A percentile compares a stretch with the other conserved stretches of the same genome.
These are phyloP conservation scores for Sisyra nigra DNA, from an alignment of 2,888 invertebrate genomes.

Conservation along the genomic window DNA sequence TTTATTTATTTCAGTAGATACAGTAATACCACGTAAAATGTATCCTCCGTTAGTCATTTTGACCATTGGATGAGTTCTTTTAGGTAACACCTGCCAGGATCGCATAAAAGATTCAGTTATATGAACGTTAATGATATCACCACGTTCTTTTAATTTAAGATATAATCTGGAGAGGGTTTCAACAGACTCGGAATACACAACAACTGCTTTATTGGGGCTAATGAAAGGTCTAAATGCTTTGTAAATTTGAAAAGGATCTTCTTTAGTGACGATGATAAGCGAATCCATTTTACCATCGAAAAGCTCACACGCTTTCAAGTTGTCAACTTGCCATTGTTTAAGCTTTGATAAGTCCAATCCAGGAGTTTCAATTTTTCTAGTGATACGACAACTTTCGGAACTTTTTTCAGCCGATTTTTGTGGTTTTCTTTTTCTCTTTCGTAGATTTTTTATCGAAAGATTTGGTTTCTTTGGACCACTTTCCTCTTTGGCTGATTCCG, in stretches of 20 bases:
- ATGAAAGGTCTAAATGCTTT: constrained; percentile 60
- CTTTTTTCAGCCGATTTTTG: constrained; percentile 8
- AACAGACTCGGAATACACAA: constrained; percentile 62
- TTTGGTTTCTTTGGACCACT: constrained; percentile 4
- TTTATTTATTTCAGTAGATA: neutral
- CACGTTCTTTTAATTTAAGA: constrained; percentile 52
- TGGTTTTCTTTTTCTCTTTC: constrained; percentile 7
- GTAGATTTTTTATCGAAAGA: constrained; percentile 7
- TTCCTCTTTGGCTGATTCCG: neutral
- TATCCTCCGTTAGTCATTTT: constrained; percentile 85
- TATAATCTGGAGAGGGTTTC: constrained; percentile 80
- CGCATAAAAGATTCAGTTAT: constrained; percentile 78
- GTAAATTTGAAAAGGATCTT: constrained; percentile 70
- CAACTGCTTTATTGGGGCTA: constrained; percentile 67
- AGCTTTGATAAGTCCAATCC: constrained; percentile 21
- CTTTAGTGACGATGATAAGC: constrained; percentile 63
- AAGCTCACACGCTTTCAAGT: constrained; percentile 44
- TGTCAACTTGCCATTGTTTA: constrained; percentile 53
- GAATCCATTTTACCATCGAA: constrained; percentile 53
- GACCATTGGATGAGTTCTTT: constrained; percentile 90
- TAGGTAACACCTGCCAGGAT: constrained; percentile 76
- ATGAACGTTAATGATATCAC: constrained; percentile 56
- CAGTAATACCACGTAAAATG: constrained; percentile 53
- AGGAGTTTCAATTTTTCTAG: constrained; percentile 11
- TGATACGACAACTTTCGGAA: constrained; percentile 9